These are phyloP conservation scores for Choreutis nemorana DNA, from an alignment of 2,888 invertebrate species.

Conservation along the genomic window DNA sequence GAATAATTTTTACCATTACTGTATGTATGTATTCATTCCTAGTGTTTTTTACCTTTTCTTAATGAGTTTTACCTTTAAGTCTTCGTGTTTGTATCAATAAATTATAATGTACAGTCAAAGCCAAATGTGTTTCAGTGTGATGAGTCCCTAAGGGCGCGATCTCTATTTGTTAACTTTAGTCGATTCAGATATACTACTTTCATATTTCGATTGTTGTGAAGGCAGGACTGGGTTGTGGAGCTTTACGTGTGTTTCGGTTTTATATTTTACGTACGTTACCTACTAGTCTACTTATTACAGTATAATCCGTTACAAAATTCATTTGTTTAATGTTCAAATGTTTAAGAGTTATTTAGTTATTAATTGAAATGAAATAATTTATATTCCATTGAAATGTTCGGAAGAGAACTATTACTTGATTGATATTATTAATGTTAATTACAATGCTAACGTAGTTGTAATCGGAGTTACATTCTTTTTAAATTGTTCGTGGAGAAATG, in stretches of 20 bases:
- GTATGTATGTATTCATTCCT: too few relatives aligned
- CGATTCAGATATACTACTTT: constrained; percentile 31
- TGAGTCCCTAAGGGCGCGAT: too few relatives aligned
- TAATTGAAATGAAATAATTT: too few relatives aligned
- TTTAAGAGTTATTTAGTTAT: too few relatives aligned
- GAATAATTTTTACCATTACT: too few relatives aligned
- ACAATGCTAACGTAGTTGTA: constrained; percentile 32
- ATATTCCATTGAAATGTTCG: too few relatives aligned
- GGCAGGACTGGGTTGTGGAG: constrained; percentile 37
- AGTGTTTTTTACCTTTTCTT: too few relatives aligned
- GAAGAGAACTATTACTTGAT: too few relatives aligned
- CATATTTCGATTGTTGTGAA: constrained; percentile 38
- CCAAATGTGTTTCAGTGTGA: too few relatives aligned
- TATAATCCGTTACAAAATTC: constrained; percentile 20
- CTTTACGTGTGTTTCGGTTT: constrained; percentile 23
- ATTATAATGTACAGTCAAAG: too few relatives aligned
- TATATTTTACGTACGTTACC: constrained; percentile 53
- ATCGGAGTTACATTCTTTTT: constrained; percentile 24
- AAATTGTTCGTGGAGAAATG: constrained; percentile 26
- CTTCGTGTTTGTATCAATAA: too few relatives aligned
- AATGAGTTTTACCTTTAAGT: too few relatives aligned
- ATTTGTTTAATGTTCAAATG: constrained; percentile 8
- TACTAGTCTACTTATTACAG: constrained; percentile 17
- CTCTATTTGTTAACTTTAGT: constrained; percentile 30
- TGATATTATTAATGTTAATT: constrained; percentile 31